These are phyloP conservation scores for Melanaphis sacchari DNA, from an alignment of 1,140 invertebrate genomes.

Conservation along the genomic window DNA sequence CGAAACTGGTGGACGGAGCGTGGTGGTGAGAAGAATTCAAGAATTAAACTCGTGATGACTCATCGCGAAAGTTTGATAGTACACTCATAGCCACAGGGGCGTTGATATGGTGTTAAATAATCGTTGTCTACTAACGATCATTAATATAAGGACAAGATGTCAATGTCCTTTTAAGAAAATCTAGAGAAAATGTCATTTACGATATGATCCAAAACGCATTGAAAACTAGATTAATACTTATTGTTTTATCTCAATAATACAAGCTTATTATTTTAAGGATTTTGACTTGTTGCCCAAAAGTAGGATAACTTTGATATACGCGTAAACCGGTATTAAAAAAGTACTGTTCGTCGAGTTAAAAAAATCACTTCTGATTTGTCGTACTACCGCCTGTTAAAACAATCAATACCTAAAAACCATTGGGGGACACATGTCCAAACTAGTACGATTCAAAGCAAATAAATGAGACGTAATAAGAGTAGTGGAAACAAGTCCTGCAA, in stretches of 20 bases:
- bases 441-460: not conserved
- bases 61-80: conserved; percentile 25
- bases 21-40: not conserved
- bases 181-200: not conserved
- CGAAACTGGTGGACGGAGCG: not conserved
- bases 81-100: not conserved
- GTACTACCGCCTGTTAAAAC: not conserved
- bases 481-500: not conserved
- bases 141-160: not conserved
- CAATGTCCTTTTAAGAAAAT: not conserved
- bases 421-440: not conserved
- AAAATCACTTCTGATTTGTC: not conserved
- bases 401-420: not conserved
- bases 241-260: not conserved
- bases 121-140: not conserved
- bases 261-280: no score
- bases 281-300: no score
- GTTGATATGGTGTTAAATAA: not conserved
- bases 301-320: no score
- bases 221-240: no score
- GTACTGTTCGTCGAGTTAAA: no score
- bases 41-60: not conserved
- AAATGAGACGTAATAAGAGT: not conserved
- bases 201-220: not conserved
- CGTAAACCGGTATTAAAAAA: no score